Conservation (phyloP, 92 coral and sea anemone species). For the Zoanthus sansibaricus region DNA sequence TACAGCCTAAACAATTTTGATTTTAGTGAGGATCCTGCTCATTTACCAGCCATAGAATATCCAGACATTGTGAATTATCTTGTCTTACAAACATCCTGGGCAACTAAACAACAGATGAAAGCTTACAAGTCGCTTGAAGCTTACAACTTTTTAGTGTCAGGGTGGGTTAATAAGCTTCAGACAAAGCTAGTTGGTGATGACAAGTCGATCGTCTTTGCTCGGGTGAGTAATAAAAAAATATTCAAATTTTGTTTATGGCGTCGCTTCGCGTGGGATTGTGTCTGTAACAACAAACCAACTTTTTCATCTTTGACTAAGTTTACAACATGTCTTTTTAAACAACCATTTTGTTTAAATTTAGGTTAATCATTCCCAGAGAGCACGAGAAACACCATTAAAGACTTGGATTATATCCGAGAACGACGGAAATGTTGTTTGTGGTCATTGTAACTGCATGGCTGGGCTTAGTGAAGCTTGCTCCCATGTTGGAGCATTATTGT, state of each 20-base stretch:
- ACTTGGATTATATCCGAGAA: background rate
- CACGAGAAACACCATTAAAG: constrained; percentile 3
- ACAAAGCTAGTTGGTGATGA: constrained; percentile 36
- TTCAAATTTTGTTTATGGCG: background rate
- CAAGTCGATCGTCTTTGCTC: constrained; percentile 26
- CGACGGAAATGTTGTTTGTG: too few species aligned
- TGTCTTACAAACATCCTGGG: constrained; percentile 33
- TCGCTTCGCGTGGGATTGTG: constrained; percentile 10
- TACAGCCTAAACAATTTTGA: constrained; percentile 35
- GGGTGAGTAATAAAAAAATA: constrained; percentile 30
- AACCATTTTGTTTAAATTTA: background rate
- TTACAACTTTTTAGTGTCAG: constrained; percentile 47
- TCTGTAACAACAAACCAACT: constrained; percentile 1
- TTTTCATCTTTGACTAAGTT: background rate
- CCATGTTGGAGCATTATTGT: constrained; percentile 70
- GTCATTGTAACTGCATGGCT: background rate
- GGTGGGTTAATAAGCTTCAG: constrained; percentile 44
- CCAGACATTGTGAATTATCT: background rate
- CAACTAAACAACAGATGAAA: constrained; percentile 33
- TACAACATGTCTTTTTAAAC: background rate
- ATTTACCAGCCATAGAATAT: constrained; percentile 39
- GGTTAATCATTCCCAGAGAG: constrained; percentile 10
- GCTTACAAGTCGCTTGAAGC: constrained; percentile 50
- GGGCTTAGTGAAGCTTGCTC: constrained; percentile 65
- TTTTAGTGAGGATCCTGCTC: constrained; percentile 20